These are phyloP conservation scores for Rhea pennata DNA, from an alignment of 2,113 vertebrate species.

Conservation along the genomic window DNA sequence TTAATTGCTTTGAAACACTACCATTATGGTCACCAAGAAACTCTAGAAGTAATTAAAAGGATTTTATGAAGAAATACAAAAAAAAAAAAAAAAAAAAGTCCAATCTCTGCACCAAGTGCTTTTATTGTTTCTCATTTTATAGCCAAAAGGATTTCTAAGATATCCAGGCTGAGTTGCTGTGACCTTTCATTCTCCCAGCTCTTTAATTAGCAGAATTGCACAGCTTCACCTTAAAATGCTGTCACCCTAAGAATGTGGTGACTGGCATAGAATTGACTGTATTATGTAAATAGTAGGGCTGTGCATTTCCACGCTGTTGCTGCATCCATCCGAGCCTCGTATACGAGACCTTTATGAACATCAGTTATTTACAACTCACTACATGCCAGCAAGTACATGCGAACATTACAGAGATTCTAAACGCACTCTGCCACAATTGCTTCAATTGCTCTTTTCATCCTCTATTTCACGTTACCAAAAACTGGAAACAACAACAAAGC, in stretches of 20 bases:
- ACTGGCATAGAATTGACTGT: background rate
- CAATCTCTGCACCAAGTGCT: background rate
- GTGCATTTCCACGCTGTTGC: background rate
- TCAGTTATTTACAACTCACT: constrained; percentile 11
- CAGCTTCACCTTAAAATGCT: background rate
- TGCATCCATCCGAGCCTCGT: background rate
- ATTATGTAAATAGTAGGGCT: background rate
- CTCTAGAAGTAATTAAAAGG: background rate
- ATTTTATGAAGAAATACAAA: background rate
- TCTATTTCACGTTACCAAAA: background rate
- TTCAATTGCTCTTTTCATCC: constrained; percentile 3
- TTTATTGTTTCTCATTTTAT: background rate
- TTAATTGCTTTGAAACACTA: background rate
- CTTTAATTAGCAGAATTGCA: constrained; percentile 12
- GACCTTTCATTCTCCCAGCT: background rate
- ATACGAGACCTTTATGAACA: background rate
- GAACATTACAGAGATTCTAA: background rate
- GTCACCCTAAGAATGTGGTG: background rate
- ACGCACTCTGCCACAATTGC: background rate
- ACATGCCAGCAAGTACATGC: background rate
- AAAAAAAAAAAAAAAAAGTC: background rate
- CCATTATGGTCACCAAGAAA: background rate
- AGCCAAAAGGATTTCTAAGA: background rate
- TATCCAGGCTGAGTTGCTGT: background rate
- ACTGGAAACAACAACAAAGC: background rate